Evolutionary conservation across 2,113 vertebrate genomes (phyloP), one percentile per base, ranked within the genome.

Genomic region (Vulpes vulpes): DNA sequence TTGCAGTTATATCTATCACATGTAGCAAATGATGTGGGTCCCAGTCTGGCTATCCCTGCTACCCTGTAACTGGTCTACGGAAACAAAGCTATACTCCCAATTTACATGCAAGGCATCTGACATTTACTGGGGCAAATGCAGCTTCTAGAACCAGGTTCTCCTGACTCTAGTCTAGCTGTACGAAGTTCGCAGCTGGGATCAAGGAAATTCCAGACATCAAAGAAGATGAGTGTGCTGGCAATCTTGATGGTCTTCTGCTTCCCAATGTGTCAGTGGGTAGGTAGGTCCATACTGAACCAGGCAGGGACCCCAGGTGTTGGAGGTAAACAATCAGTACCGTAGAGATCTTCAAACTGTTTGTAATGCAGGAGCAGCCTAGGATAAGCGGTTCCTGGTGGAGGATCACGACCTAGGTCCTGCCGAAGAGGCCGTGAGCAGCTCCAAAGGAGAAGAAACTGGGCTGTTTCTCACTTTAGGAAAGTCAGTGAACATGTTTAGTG

Each of bases 321-420:
- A 35, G 16, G 49, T 57, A 4, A 65, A 27, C 55, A 32, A 53
- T n/a, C 12, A 22, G 43, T 30, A 14, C 22, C 8, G 19, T 10
- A 43, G 8, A 60, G 11, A 51, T 8, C 14, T 43, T 32, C 51
- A n/a, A n/a, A 30, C 38, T 23, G 17, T 9, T 8, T 32, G 32
- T 51, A 67, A 53, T 4, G 3, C 32, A 38, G 32, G 1, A 22
- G 51, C 55, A 12, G 35, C 55, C 60, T 27, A 9, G 22, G 51
- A 1, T 43, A 11, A 25, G 5, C 4, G 19, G 16, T 19, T 57
- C 59, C 17, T 22, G 57, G 59, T 5, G 27, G 38, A 43, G 27
- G 5, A 32, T 22, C 11, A 11, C 4, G 15, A 2, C 19, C 51
- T 43, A 22, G 11, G 43, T 27, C 4, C 0, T 11, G 4, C 30